Evolutionary conservation across 1,140 invertebrate genomes (phyloP).

Genomic region (Pogonomyrmex barbatus): DNA sequence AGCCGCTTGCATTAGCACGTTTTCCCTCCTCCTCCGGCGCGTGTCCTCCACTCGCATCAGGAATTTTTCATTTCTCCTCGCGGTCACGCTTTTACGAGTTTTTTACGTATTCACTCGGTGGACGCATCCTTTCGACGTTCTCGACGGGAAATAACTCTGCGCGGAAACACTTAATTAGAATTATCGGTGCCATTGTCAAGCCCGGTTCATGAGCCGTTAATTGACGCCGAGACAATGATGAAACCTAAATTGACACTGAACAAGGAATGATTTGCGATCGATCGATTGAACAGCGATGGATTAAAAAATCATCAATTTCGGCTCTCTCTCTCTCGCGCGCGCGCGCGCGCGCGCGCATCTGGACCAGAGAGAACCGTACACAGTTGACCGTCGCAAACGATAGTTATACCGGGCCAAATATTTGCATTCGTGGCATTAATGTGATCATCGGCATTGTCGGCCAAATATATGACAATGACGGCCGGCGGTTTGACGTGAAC

Average conservation of each 20-base stretch:
- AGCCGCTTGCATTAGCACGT: slow-evolving; percentile 56
- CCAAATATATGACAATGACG: slow-evolving; percentile 64
- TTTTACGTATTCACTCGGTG: slow-evolving; percentile 52
- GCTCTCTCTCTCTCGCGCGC: too few species aligned
- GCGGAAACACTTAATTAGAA: not conserved
- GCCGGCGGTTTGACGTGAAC: slow-evolving; percentile 55
- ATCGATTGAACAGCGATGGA: not conserved
- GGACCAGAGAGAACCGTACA: not conserved
- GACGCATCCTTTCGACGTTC: slow-evolving; percentile 35
- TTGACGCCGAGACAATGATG: not conserved
- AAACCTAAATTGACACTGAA: slow-evolving; percentile 1
- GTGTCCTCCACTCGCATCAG: slow-evolving; percentile 21
- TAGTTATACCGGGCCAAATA: slow-evolving; percentile 65
- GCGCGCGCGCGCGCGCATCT: not conserved
- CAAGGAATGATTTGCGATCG: not conserved
- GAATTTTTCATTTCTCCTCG: slow-evolving; percentile 59
- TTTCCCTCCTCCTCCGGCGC: slow-evolving; percentile 7
- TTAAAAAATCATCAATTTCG: slow-evolving; percentile 36
- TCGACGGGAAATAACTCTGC: not conserved
- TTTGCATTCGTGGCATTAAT: slow-evolving; percentile 70
- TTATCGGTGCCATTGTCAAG: not conserved
- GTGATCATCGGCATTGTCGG: slow-evolving; percentile 68
- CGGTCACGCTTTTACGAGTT: slow-evolving; percentile 49
- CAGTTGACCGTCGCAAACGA: slow-evolving; percentile 15
- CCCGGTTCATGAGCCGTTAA: not conserved